phyloP scores from a whole-genome alignment of 2,113 vertebrate species.

The Suricata suricatta region DNA sequence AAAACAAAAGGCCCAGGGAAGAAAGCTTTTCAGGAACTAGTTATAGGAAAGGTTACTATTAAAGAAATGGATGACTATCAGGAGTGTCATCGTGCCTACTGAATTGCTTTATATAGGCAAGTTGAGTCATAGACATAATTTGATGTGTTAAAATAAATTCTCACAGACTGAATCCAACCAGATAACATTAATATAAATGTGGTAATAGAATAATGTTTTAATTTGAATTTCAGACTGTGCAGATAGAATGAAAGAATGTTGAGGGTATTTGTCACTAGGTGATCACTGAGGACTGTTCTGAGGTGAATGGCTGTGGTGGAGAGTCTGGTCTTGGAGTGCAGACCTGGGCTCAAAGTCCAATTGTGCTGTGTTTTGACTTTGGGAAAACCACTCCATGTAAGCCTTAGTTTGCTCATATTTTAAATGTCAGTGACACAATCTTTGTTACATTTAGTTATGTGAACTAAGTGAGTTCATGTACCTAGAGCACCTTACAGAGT shows the following conservation, averaged over 20 bases:
- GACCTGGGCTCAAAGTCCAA: neutral
- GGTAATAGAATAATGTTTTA: slow-evolving; percentile 21
- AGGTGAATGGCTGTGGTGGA: neutral
- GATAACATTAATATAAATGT: neutral
- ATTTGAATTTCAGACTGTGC: neutral
- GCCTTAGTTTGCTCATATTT: neutral
- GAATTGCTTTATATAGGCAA: slow-evolving; percentile 31
- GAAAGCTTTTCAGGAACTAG: neutral
- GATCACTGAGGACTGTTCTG: neutral
- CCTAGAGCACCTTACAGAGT: neutral
- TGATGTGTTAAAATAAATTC: slow-evolving; percentile 43
- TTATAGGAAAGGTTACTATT: neutral
- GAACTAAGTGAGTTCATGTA: neutral
- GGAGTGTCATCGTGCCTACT: neutral
- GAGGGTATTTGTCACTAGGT: neutral
- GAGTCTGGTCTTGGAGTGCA: neutral
- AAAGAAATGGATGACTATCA: neutral
- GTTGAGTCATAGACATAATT: slow-evolving; percentile 45
- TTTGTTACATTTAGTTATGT: neutral
- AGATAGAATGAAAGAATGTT: neutral
- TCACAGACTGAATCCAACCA: slow-evolving; percentile 23
- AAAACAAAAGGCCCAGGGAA: neutral
- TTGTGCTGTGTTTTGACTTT: neutral
- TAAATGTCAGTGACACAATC: neutral
- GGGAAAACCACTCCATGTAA: neutral